Conservation (phyloP, 2,113 vertebrate genomes). For the Hippoglossus stenolepis region DNA sequence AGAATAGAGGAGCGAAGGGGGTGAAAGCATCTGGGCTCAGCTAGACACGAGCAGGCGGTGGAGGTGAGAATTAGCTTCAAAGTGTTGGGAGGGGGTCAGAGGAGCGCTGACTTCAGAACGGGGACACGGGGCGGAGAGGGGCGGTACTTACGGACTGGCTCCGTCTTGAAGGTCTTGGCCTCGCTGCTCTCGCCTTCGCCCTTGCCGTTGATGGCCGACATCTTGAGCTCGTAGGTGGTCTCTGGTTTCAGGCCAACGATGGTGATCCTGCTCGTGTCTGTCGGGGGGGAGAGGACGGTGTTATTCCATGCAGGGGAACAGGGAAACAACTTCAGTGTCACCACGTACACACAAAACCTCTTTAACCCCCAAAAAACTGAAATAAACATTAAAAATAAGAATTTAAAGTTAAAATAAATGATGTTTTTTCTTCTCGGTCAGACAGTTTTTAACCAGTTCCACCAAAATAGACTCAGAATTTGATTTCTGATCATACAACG, state of each 20-base stretch:
- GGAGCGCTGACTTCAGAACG: not conserved
- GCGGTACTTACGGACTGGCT: conserved; percentile 95
- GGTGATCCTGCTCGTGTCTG: conserved; percentile 83
- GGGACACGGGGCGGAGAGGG: not conserved
- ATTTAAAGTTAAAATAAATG: too few relatives aligned
- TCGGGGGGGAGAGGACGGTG: not conserved
- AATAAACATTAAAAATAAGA: too few relatives aligned
- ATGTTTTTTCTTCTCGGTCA: too few relatives aligned
- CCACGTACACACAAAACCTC: not conserved
- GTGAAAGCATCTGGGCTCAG: conserved; percentile 52
- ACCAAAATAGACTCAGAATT: too few relatives aligned
- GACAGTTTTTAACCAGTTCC: too few relatives aligned
- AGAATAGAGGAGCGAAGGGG: conserved; percentile 28
- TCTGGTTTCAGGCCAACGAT: conserved; percentile 91
- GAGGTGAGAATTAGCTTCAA: conserved; percentile 41
- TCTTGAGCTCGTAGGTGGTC: conserved; percentile 88
- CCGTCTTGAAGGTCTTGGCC: conserved; percentile 88
- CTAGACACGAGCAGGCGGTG: conserved; percentile 35
- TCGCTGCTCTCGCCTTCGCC: conserved; percentile 90
- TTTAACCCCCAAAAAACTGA: too few relatives aligned
- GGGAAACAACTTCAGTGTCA: too few relatives aligned
- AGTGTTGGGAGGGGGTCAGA: conserved; percentile 35
- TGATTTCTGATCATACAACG: too few relatives aligned
- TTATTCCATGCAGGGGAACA: not conserved
- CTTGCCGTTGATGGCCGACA: conserved; percentile 96